phyloP scores from a whole-genome alignment of 2,113 vertebrate species.

The Pangasianodon gigas region DNA sequence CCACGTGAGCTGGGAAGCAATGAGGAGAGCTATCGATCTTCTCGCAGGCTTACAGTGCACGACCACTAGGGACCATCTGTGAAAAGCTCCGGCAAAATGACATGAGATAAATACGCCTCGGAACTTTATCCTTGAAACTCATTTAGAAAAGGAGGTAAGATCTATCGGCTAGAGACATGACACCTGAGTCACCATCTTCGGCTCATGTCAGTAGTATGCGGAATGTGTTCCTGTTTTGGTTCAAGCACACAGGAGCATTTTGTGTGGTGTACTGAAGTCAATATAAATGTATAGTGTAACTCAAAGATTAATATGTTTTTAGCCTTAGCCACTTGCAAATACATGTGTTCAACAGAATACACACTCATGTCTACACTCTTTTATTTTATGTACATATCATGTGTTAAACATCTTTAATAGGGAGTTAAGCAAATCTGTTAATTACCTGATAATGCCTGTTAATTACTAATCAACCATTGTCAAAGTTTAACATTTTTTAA shows the following conservation, averaged over 20 bases:
- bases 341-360: neutral
- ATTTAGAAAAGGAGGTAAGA: constrained; percentile 18
- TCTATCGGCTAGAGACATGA: constrained; percentile 8
- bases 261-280: neutral
- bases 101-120: constrained; percentile 46
- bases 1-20: constrained; percentile 34
- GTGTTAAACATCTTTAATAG: neutral
- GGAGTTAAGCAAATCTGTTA: neutral
- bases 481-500: neutral
- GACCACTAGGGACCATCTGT: constrained; percentile 37
- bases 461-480: neutral
- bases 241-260: constrained; percentile 1
- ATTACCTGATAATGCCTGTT: neutral
- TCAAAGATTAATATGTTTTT: neutral
- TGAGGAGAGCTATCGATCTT: constrained; percentile 47
- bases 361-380: neutral
- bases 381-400: neutral
- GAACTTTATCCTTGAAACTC: constrained; percentile 39
- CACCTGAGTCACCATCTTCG: constrained; percentile 4
- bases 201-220: neutral
- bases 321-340: neutral
- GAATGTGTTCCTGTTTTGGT: neutral
- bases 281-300: neutral
- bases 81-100: constrained; percentile 43
- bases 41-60: constrained; percentile 24